Percentiles rank a stretch among this genome's conserved stretches.
Evolutionary conservation across 2,888 invertebrate species (phyloP).

Genomic region (Spilosoma lubricipeda): DNA sequence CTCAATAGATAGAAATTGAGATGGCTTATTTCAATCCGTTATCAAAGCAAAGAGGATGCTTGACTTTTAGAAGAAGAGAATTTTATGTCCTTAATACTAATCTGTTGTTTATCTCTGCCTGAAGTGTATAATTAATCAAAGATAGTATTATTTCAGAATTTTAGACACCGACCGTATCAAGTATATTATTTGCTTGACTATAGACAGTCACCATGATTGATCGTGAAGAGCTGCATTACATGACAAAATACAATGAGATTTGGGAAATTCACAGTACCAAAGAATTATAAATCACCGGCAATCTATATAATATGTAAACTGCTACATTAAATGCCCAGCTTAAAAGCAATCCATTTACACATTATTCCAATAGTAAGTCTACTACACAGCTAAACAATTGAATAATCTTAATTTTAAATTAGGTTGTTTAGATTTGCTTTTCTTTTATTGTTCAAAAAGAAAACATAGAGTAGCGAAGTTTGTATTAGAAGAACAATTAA

Average conservation of each 20-base stretch:
- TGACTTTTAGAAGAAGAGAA: not conserved
- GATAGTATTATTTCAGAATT: not conserved
- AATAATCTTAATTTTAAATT: not conserved
- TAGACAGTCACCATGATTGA: not conserved
- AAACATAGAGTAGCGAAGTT: not conserved
- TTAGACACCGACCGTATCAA: not conserved
- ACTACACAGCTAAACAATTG: not conserved
- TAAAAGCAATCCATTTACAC: not conserved
- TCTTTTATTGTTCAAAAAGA: no score
- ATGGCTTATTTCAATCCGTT: not conserved
- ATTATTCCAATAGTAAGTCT: not conserved
- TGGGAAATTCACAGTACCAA: not conserved
- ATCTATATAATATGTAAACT: slow-evolving; percentile 10
- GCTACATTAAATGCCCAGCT: slow-evolving; percentile 15
- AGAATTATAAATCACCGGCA: not conserved
- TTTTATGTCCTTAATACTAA: not conserved
- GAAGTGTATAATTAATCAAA: not conserved
- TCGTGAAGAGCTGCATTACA: not conserved
- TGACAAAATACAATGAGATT: not conserved
- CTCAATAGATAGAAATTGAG: no score
- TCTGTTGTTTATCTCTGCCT: not conserved
- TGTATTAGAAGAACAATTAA: not conserved
- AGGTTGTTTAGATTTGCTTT: no score
- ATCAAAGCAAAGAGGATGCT: not conserved
- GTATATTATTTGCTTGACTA: not conserved